Conservation (phyloP, 2,113 vertebrate species). For the Paradoxurus hermaphroditus region DNA sequence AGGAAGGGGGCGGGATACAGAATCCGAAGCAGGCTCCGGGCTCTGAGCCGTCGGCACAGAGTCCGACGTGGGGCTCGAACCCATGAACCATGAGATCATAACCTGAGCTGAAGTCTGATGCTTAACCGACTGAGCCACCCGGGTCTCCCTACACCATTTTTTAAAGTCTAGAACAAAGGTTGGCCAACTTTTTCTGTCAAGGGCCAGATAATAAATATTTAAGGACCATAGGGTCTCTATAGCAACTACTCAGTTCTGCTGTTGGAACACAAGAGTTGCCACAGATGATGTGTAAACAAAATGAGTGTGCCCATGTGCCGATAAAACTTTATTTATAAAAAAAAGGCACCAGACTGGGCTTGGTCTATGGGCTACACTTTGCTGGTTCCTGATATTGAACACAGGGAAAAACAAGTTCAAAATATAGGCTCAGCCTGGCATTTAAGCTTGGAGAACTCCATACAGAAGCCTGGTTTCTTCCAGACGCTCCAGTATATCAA, state of each 20-base stretch:
- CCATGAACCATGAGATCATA: no score
- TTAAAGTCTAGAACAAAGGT: background rate
- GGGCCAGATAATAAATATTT: background rate
- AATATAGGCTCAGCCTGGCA: background rate
- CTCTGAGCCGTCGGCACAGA: no score
- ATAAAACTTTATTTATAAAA: constrained; percentile 49
- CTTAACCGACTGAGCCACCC: no score
- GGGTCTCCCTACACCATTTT: no score
- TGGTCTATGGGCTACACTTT: background rate
- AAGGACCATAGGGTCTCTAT: background rate
- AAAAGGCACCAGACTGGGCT: background rate
- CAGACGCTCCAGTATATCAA: accelerated
- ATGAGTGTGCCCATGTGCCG: background rate
- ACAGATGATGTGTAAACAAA: background rate
- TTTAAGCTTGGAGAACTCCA: background rate
- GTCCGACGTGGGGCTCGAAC: no score
- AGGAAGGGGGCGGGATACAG: no score
- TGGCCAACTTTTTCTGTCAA: background rate
- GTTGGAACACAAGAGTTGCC: background rate
- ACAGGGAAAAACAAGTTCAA: background rate
- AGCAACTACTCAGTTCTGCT: background rate
- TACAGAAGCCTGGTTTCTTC: background rate
- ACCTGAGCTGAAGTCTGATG: no score
- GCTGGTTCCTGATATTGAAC: background rate
- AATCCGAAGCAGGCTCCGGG: no score